These are phyloP conservation scores for Gastrophysa polygoni DNA, from an alignment of 2,888 invertebrate genomes.

Conservation along the genomic window DNA sequence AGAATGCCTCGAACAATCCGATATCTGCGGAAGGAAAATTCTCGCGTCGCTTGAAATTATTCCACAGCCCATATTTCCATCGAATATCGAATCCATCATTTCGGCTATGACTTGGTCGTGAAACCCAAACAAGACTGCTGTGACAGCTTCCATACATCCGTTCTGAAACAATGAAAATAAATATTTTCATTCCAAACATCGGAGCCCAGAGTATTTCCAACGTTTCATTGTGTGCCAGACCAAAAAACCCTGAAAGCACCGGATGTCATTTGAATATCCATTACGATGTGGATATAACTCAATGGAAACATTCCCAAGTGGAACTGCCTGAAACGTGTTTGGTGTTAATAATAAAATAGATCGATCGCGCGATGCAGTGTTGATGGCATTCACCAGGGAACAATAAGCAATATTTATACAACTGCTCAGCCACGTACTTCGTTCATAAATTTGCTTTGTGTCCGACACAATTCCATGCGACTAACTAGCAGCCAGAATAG, in stretches of 20 bases:
- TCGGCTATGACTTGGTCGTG: not conserved
- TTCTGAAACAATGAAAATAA: not conserved
- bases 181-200: slow-evolving; percentile 3
- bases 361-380: slow-evolving; percentile 35
- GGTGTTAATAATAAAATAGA: slow-evolving; percentile 33
- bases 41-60: too few relatives aligned
- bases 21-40: too few relatives aligned
- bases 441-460: slow-evolving; percentile 18
- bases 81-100: too few relatives aligned
- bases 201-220: slow-evolving; percentile 1
- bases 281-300: slow-evolving; percentile 20
- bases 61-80: too few relatives aligned
- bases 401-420: slow-evolving; percentile 30
- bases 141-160: too few relatives aligned
- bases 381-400: slow-evolving; percentile 32
- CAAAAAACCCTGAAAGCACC: slow-evolving; percentile 2
- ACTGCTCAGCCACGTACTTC: slow-evolving; percentile 21
- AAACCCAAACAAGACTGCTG: not conserved
- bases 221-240: slow-evolving; percentile 6
- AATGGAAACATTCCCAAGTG: slow-evolving; percentile 17
- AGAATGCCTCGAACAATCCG: too few relatives aligned
- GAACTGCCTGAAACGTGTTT: slow-evolving; percentile 15
- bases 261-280: slow-evolving; percentile 22
- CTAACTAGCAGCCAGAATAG: not conserved
- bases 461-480: slow-evolving; percentile 7